A percentile compares a stretch with the other conserved stretches of the same genome.
Conservation (phyloP, 2,113 vertebrate species). For the Phalacrocorax brasilianus region DNA sequence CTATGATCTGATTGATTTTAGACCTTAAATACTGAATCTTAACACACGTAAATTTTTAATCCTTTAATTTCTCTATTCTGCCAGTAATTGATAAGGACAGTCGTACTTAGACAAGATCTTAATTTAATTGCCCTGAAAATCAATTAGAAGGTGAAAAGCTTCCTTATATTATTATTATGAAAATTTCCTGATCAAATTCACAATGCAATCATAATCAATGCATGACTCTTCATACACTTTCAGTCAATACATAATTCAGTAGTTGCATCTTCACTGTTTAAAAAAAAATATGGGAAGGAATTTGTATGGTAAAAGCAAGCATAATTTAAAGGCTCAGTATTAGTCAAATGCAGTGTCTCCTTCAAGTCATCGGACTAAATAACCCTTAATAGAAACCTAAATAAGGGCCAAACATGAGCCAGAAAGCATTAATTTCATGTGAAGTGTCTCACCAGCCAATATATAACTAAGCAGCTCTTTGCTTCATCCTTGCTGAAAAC, state of each 20-base stretch:
- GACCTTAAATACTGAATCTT: constrained; percentile 66
- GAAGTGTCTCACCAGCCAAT: neutral
- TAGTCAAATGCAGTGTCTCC: neutral
- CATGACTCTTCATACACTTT: neutral
- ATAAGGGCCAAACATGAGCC: neutral
- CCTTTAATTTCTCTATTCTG: constrained; percentile 62
- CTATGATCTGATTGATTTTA: constrained; percentile 69
- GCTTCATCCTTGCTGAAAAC: neutral
- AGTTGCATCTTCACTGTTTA: constrained; percentile 5
- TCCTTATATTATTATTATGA: constrained; percentile 62
- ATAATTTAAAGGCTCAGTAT: neutral
- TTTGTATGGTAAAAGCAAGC: neutral
- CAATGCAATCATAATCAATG: constrained; percentile 65
- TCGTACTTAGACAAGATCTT: constrained; percentile 60
- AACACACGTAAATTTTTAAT: constrained; percentile 69
- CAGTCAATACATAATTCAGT: constrained; percentile 54
- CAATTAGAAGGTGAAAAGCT: constrained; percentile 69
- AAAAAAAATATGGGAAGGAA: neutral
- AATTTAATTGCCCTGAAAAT: constrained; percentile 64
- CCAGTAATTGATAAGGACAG: constrained; percentile 66
- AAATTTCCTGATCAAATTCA: constrained; percentile 62
- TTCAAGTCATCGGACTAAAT: constrained; percentile 5
- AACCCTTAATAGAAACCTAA: neutral
- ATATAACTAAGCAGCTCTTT: neutral
- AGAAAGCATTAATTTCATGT: neutral